Evolutionary conservation across 2,113 vertebrate species (phyloP).

Genomic region (Lasiurus borealis): DNA sequence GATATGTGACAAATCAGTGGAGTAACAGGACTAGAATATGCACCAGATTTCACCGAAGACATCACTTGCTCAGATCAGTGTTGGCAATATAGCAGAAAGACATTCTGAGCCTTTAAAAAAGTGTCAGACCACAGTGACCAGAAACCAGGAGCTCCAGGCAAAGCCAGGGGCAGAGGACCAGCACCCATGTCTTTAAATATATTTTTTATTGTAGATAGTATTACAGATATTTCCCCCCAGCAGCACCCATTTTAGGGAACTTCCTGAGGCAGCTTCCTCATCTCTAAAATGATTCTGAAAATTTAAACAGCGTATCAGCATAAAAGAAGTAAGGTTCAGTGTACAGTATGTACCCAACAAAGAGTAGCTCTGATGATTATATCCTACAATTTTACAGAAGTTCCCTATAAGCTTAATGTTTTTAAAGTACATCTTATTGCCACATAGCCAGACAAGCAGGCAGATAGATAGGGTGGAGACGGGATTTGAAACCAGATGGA

Average conservation of each 20-base stretch:
- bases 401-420: not conserved
- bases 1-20: not conserved
- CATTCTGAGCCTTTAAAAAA: not conserved
- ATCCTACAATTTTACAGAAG: too few species aligned
- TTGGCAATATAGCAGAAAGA: not conserved
- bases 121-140: not conserved
- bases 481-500: not conserved
- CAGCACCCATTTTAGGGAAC: not conserved
- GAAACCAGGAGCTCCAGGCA: not conserved
- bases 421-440: not conserved
- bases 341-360: rapidly evolving
- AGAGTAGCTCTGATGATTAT: not conserved
- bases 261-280: not conserved
- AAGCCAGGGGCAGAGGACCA: too few species aligned
- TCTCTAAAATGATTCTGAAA: not conserved
- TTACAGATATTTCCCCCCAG: too few species aligned
- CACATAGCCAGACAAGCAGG: not conserved
- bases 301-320: not conserved
- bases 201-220: too few species aligned
- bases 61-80: not conserved
- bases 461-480: not conserved
- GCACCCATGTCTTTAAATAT: too few species aligned
- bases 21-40: not conserved
- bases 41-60: not conserved
- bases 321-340: rapidly evolving